Evolutionary conservation across 2,797 vertebrate species (phyloP).

Genomic region (Xenopus petersii): DNA sequence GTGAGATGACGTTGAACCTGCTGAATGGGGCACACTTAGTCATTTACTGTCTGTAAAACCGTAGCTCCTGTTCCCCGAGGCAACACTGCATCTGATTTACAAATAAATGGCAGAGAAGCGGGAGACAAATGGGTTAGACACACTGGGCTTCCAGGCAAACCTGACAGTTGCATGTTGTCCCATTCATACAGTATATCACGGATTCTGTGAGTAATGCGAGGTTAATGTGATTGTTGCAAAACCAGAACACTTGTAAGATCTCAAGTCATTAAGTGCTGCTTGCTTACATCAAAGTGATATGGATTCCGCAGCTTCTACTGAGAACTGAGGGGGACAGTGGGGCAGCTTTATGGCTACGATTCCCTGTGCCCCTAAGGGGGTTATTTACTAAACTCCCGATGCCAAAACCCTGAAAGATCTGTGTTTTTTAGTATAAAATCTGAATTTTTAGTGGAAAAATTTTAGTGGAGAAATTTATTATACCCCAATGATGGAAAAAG

Average conservation of each 20-base stretch:
- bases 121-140: constrained; percentile 26
- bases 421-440: no score
- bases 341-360: no score
- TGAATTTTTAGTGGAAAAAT: no score
- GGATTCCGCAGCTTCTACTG: no score
- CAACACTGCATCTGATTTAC: constrained; percentile 33
- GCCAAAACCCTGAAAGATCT: no score
- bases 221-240: neutral
- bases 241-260: neutral
- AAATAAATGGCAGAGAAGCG: neutral
- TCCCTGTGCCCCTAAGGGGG: no score
- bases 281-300: no score
- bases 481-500: no score
- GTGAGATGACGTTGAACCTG: constrained; percentile 10
- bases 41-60: neutral
- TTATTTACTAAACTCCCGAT: no score
- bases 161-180: constrained; percentile 1
- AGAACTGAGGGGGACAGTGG: no score
- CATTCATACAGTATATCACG: constrained; percentile 5
- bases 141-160: constrained; percentile 16
- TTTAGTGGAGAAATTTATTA: no score
- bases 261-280: no score
- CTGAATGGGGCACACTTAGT: constrained; percentile 3
- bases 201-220: constrained; percentile 3
- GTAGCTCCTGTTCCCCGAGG: constrained; percentile 17